Conservation (phyloP, 2,113 vertebrate genomes). For the Lasiurus borealis region DNA sequence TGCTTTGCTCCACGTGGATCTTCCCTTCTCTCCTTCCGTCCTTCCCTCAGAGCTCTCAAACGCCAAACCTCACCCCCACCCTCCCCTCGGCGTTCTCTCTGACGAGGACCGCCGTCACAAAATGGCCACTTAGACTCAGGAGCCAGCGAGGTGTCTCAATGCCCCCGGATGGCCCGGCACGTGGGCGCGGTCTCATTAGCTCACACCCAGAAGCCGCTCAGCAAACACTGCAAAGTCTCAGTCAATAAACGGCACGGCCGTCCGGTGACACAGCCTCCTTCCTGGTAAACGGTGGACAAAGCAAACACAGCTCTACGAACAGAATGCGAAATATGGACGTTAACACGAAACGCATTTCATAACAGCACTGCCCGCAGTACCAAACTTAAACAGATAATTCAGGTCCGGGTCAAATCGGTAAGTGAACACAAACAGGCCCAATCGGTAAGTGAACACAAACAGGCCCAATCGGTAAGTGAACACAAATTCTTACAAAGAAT, state of each 20-base stretch:
- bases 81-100: neutral
- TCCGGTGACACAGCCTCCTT: neutral
- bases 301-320: conserved; percentile 8
- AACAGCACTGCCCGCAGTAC: neutral
- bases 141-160: conserved; percentile 23
- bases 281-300: neutral
- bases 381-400: conserved; percentile 23
- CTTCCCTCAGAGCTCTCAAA: neutral
- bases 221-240: conserved; percentile 56
- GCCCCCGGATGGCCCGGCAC: too few relatives aligned
- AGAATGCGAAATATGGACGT: neutral
- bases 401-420: too few relatives aligned
- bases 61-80: neutral
- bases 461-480: neutral
- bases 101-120: neutral
- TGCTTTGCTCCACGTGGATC: neutral
- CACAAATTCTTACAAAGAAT: neutral
- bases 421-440: too few relatives aligned
- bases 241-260: conserved; percentile 37
- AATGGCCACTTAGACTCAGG: conserved; percentile 72
- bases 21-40: too few relatives aligned
- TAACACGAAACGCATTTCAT: neutral
- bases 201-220: conserved; percentile 63
- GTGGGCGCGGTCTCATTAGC: conserved; percentile 41
- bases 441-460: neutral